Base-by-base conservation (phyloP, 2,113 vertebrate genomes). In the Xyrauchen texanus region DNA sequence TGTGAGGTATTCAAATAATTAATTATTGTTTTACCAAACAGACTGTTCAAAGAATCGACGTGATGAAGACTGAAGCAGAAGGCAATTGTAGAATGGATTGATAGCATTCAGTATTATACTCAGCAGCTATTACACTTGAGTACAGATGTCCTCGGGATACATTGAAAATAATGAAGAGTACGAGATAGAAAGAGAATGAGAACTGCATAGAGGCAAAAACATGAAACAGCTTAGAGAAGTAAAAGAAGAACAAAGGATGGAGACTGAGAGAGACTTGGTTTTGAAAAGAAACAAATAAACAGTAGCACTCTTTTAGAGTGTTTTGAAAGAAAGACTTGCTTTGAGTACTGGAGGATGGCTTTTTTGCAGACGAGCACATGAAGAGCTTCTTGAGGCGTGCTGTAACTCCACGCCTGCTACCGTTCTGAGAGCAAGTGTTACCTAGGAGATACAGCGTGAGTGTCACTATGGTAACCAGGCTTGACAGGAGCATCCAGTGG, bases 381-480 rank as follows among this genome's bases (percentile, higher is more conserved):
- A 97, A 95, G 89, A 98, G 93, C 91, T 95, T 95, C 95, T 94
- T 90, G 92, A 98, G 94, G 55, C 95, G 94, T 90, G 96, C 95
- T 94, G 94, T 94, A 93, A 97, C 91, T 84, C 95, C 95, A 87
- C 90, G 92, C 90, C 93, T 95, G 93, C 91, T 88, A 91, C 89
- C 92, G 91, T 91, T 93, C 94, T 93, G 92, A 88, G 93, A 85
- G 92, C 92, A 94, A 88, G 93, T 85, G 90, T 95, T 94, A 94
- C 94, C 96, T 98, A 93, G 92, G 94, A 95, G 90, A 96, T 92
- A 96, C 53, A 95, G 79, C 82, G 91, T 81, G 90, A 88, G 84
- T 86, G 82, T 88, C 12, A 86, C 62, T 34, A 83, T 66, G 83
- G 86, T 83, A 34, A 52, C 47, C 57, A 58, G 62, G 34, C 15